phyloP scores from a whole-genome alignment of 2,888 invertebrate species.

The Machimus rusticus region DNA sequence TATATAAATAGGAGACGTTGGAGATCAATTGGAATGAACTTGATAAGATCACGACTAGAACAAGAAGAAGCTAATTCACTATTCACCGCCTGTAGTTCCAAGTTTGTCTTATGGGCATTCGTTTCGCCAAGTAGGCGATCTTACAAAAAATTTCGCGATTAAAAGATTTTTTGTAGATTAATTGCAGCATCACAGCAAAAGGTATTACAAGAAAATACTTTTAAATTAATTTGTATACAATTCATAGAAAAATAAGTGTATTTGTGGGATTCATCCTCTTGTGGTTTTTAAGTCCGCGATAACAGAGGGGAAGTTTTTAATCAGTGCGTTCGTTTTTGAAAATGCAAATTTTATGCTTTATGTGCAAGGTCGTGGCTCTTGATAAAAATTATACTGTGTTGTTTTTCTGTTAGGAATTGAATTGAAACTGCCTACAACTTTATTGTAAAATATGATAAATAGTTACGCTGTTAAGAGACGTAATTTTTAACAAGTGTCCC shows the following conservation, averaged over 20 bases:
- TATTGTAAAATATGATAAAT: not conserved
- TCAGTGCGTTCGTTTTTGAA: not conserved
- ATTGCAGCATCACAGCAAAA: not conserved
- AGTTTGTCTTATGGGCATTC: not conserved
- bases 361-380: not conserved
- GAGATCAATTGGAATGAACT: conserved; percentile 43
- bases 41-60: conserved; percentile 36
- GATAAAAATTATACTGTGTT: not conserved
- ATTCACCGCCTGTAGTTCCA: not conserved
- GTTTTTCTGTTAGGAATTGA: not conserved
- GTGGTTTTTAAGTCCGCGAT: not conserved
- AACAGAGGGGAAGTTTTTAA: conserved; percentile 11
- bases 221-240: not conserved
- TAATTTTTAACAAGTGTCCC: not conserved
- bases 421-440: not conserved
- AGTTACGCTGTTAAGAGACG: not conserved
- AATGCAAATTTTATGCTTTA: not conserved
- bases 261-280: not conserved
- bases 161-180: not conserved
- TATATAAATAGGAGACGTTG: conserved; percentile 32
- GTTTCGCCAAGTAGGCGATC: not conserved
- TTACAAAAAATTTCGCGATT: not conserved
- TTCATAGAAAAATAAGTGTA: not conserved
- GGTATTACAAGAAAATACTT: not conserved
- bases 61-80: conserved; percentile 17